Conservation (phyloP, 2,113 vertebrate genomes). For the Atrichornis clamosus region DNA sequence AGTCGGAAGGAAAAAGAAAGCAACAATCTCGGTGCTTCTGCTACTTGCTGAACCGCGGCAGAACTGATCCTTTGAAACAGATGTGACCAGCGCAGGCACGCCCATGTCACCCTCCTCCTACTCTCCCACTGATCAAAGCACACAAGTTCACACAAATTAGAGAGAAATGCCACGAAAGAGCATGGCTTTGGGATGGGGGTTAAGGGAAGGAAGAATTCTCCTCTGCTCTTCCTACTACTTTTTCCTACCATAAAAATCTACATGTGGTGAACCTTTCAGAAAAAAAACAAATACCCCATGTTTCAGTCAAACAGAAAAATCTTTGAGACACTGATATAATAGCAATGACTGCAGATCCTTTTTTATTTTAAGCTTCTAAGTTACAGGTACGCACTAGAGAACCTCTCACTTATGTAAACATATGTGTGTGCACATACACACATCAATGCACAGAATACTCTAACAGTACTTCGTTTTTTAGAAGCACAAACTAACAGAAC, state of each 20-base stretch:
- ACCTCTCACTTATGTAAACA: neutral
- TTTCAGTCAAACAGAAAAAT: neutral
- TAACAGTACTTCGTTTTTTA: accelerated
- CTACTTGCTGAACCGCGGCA: neutral
- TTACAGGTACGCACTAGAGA: neutral
- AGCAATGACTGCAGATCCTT: neutral
- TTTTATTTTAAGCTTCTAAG: neutral
- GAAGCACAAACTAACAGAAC: neutral
- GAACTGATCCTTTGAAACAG: neutral
- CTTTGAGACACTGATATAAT: neutral
- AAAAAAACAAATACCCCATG: neutral
- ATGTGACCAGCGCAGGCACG: neutral
- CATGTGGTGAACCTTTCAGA: neutral
- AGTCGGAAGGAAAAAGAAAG: neutral
- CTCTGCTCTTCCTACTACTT: neutral
- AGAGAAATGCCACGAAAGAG: neutral
- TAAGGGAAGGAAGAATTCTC: neutral
- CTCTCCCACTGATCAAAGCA: neutral
- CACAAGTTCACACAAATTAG: neutral
- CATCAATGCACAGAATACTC: neutral
- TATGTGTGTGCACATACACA: accelerated
- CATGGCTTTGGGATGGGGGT: neutral
- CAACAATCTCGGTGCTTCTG: accelerated
- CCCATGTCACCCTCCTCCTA: neutral
- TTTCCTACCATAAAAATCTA: neutral